Conservation (phyloP, 2,888 invertebrate species). For the Andrena marginata region DNA sequence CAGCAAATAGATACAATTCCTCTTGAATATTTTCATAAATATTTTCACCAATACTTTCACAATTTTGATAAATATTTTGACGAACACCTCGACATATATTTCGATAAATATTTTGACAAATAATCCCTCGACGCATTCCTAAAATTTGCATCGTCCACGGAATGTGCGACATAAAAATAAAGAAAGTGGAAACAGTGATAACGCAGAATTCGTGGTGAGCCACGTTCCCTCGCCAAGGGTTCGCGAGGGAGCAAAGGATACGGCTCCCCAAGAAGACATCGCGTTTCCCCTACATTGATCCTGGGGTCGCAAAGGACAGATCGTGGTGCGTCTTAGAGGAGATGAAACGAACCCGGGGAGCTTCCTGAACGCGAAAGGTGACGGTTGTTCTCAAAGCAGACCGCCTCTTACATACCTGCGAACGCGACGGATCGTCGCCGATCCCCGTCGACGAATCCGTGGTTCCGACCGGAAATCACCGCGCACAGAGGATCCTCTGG, state of each 20-base stretch:
- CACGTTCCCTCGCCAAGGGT: not conserved
- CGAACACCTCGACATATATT: no score
- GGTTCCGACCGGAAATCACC: constrained; percentile 19
- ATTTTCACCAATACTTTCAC: no score
- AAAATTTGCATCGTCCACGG: no score
- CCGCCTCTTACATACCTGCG: constrained; percentile 42
- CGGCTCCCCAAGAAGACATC: not conserved
- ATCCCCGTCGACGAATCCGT: constrained; percentile 34
- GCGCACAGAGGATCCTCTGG: not conserved
- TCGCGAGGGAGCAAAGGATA: constrained; percentile 9
- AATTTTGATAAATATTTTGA: no score
- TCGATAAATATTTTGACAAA: no score
- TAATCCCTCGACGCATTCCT: no score
- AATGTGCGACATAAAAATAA: no score
- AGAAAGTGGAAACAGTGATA: no score
- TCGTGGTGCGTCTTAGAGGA: not conserved
- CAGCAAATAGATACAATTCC: no score
- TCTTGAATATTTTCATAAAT: no score
- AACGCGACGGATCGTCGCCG: constrained; percentile 19
- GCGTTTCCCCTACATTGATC: not conserved
- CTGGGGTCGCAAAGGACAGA: not conserved
- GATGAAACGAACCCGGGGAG: constrained; percentile 26
- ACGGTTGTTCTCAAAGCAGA: not conserved
- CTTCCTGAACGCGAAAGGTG: not conserved
- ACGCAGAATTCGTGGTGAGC: not conserved